These are phyloP conservation scores for Cantharis rufa DNA, from an alignment of 2,888 invertebrate species.

Conservation along the genomic window DNA sequence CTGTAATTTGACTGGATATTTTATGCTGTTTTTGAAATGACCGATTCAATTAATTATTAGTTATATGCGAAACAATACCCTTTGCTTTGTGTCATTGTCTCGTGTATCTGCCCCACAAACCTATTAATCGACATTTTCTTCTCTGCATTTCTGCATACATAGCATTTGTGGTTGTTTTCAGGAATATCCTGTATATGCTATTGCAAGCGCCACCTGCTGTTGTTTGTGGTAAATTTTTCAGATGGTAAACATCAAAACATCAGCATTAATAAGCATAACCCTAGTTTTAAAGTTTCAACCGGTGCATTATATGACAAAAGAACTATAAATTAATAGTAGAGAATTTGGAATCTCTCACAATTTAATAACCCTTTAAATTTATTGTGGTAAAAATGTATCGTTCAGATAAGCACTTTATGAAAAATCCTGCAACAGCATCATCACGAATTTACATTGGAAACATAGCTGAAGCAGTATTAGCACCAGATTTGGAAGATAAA, in stretches of 20 bases:
- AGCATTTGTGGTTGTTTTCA: too few relatives aligned
- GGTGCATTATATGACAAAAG: background rate
- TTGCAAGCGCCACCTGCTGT: background rate
- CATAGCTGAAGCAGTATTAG: conserved; percentile 63
- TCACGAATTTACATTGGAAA: conserved; percentile 83
- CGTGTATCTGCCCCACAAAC: too few relatives aligned
- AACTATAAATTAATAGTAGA: background rate
- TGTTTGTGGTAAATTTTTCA: background rate
- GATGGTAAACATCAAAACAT: background rate
- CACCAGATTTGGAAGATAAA: conserved; percentile 71
- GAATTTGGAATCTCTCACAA: background rate
- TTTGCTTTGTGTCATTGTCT: too few relatives aligned
- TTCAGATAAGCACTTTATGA: conserved; percentile 60
- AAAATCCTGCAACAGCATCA: conserved; percentile 74
- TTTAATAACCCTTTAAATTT: background rate
- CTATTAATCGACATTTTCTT: too few relatives aligned
- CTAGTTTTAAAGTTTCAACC: background rate
- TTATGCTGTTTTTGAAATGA: too few relatives aligned
- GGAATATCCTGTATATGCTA: too few relatives aligned
- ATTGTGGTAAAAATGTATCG: conserved; percentile 50
- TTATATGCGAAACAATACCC: too few relatives aligned
- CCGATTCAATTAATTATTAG: too few relatives aligned
- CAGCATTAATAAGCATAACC: background rate
- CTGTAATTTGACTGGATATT: too few relatives aligned
- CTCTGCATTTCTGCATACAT: too few relatives aligned